Percentiles rank a stretch among this genome's conserved stretches.
Evolutionary conservation across 2,888 invertebrate genomes (phyloP).

Genomic region (Labia minor): DNA sequence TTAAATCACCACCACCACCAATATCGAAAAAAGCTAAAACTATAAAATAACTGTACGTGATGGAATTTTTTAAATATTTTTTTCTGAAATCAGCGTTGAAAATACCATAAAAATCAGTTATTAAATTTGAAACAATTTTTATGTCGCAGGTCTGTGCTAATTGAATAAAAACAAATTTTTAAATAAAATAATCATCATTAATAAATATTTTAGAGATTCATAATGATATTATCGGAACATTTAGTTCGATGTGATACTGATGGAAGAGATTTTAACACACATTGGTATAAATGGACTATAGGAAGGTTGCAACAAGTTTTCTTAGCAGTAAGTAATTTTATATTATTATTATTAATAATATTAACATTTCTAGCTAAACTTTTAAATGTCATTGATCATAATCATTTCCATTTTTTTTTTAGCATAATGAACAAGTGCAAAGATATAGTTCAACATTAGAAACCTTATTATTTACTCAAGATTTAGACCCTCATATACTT

Average conservation of each 20-base stretch:
- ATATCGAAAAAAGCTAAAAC: no score
- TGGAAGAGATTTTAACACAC: slow-evolving; percentile 81
- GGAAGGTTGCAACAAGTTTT: slow-evolving; percentile 92
- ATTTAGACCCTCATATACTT: slow-evolving; percentile 88
- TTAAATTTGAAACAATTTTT: no score
- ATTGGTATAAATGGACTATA: slow-evolving; percentile 93
- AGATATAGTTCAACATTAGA: slow-evolving; percentile 92
- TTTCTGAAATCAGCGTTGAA: no score
- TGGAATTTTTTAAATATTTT: no score
- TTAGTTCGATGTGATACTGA: slow-evolving; percentile 87
- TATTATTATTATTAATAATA: background rate
- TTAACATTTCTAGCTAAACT: no score
- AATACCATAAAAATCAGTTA: no score
- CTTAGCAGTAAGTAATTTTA: slow-evolving; percentile 56
- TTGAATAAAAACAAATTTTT: no score
- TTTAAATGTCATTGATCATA: no score
- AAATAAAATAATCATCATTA: slow-evolving; percentile 16
- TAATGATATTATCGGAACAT: slow-evolving; percentile 95
- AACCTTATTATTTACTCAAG: slow-evolving; percentile 89
- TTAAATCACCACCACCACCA: no score
- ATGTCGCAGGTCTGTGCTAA: no score
- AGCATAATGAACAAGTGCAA: slow-evolving; percentile 97
- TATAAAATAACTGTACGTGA: no score
- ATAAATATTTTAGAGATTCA: slow-evolving; percentile 62
- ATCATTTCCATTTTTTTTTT: slow-evolving; percentile 35